These are phyloP conservation scores for Tipula confusa DNA, from an alignment of 2,888 invertebrate genomes.

Conservation along the genomic window DNA sequence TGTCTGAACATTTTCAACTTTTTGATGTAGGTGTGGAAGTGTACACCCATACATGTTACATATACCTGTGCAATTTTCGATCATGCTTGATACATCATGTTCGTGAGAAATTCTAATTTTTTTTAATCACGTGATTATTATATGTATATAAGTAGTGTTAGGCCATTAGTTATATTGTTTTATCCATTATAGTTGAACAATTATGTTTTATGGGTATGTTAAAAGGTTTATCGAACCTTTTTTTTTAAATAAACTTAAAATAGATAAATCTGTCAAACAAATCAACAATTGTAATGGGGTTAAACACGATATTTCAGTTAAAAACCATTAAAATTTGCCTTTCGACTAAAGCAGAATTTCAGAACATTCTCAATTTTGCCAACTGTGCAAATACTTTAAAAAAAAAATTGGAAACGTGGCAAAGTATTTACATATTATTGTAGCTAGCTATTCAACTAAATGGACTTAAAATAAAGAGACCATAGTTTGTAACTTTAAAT, in stretches of 20 bases:
- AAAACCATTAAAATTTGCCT: no score
- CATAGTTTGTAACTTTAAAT: no score
- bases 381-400: no score
- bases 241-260: not conserved
- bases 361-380: no score
- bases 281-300: no score
- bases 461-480: no score
- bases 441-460: no score
- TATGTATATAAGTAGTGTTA: not conserved
- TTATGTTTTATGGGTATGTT: not conserved
- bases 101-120: conserved; percentile 17
- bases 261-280: not conserved
- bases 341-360: no score
- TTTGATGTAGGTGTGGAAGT: no score
- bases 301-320: no score
- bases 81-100: not conserved
- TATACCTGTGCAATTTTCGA: not conserved
- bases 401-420: no score
- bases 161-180: not conserved
- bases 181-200: not conserved
- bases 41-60: not conserved
- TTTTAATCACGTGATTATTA: not conserved
- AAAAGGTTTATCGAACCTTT: not conserved
- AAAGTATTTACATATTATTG: no score
- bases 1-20: not conserved